Base-by-base conservation (phyloP, 2,888 invertebrate genomes). In the Coleophora flavipennella region DNA sequence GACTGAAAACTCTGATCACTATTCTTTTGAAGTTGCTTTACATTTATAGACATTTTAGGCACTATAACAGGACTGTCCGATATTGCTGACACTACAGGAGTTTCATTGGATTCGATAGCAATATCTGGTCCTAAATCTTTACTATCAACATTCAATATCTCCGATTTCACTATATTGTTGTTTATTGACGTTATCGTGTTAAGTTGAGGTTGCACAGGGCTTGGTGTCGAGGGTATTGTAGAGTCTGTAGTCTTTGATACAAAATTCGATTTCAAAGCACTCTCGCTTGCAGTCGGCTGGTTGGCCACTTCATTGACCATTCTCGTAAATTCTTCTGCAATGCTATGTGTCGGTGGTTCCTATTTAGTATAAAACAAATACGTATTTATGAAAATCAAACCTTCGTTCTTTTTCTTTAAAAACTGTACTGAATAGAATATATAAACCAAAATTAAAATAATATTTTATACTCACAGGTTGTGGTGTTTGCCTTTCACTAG, bases 41-140 rank as follows among this genome's bases (percentile, higher is more conserved):
- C 52, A 59, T 66, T 77, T 47, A 70, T 58, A 62, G 85, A 75
- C 67, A 83, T 67, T 77, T 85, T 86, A 63, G 86, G 85, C 68
- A 87, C 88, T 66, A 89, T 87, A 67, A 88, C 88, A 57, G 89
- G 90, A 54, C 89, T 89, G 60, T 91, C 89, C 41, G 89, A 87
- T 76, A 89, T 89, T 46, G 91, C 91, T 46, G 91, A 91, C 40
- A 91, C 91, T 49, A 91, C 86, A 33, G 91, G 91, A 25, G 90
- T 89, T 57, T 83, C 83, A 51, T 57, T 70, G 46, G 66, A 51
- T 57, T 75, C 72, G 36, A 55, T 62, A 60, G 65, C 70, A 66
- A 63, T 61, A 62, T 81, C 79, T 57, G 66, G 50, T 57, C 67
- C 79, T 64, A 73, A 59, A 59, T 48, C 64, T 68, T 75, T 78